Conservation (phyloP, 1,140 invertebrate species). For the Acromyrmex charruanus region DNA sequence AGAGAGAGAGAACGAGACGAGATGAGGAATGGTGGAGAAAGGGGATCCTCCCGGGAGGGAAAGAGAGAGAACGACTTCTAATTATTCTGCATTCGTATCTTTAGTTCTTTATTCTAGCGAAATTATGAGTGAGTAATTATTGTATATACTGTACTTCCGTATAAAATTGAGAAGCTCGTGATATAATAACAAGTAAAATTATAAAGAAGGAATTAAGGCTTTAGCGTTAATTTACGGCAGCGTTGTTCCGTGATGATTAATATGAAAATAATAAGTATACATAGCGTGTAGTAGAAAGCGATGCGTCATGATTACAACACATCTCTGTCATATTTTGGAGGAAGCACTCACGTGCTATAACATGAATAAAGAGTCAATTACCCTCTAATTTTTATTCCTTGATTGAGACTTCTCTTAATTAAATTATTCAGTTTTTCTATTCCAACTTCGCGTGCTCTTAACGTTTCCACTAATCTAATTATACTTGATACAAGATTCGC, state of each 20-base stretch:
- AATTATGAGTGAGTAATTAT: conserved; percentile 6
- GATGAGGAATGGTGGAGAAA: neutral
- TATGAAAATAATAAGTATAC: conserved; percentile 24
- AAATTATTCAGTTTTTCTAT: neutral
- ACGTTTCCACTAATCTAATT: neutral
- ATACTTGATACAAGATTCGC: neutral
- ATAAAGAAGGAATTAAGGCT: neutral
- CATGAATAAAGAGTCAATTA: neutral
- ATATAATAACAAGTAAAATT: neutral
- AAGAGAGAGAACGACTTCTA: conserved; percentile 16
- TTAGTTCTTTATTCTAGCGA: neutral
- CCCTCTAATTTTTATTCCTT: neutral
- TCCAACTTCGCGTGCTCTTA: neutral
- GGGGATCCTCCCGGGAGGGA: neutral
- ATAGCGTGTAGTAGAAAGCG: conserved; percentile 4
- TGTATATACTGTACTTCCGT: neutral
- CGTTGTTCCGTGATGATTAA: neutral
- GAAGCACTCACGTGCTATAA: neutral
- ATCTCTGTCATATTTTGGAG: neutral
- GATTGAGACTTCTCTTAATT: neutral
- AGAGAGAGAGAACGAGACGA: neutral
- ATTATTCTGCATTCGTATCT: conserved; percentile 21
- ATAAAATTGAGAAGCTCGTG: conserved; percentile 1
- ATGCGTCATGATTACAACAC: neutral
- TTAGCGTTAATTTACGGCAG: conserved; percentile 12